Base-by-base conservation (phyloP, 2,888 invertebrate genomes). In the Acanthosepion pharaonis region DNA sequence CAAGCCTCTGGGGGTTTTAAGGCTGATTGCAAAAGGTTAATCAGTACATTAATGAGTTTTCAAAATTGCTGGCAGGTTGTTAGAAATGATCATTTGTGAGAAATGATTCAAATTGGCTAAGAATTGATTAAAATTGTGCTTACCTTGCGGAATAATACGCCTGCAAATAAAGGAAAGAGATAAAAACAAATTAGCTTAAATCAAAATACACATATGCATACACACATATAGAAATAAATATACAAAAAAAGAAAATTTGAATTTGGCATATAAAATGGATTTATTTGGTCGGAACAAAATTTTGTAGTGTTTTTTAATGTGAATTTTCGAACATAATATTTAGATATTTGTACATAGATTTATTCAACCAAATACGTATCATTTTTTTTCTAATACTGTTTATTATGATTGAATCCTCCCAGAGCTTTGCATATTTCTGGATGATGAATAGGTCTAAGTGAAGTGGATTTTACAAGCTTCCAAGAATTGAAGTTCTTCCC, bases 121-220 rank as follows among this genome's bases (percentile, higher is more conserved):
- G 28, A 78, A 78, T 15, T 78, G 78, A 78, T n/a, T n/a, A 78
- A 78, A 78, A 78, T 25, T 33, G 78, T 18, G 1, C 78, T 78
- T 33, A 78, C 78, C 78, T 78, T 78, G n/a, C 78, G 78, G 78
- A 78, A 78, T 78, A 78, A 78, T 78, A 78, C 78, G 78, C 78
- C 78, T 78, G 78, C n/a, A n/a, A 33, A 33, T 23, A 33, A 0
- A 78, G 25, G n/a, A 78, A 78, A n/a, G n/a, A 78, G 59, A 59
- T 15, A 78, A 78, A n/a, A 78, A 78, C 9, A 9, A 78, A 78
- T 78, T 1, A 33, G n/a, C 11, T 78, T n/a, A 9, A 78, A 33
- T 9, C 5, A 33, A 33, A 11, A 78, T 11, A 78, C 9, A 11
- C 11, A 33, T 18, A 78, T 15, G 3, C n/a, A 78, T 9, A 0